Evolutionary conservation across 2,113 vertebrate species (phyloP).

Genomic region (Sinocyclocheilus anshuiensis): DNA sequence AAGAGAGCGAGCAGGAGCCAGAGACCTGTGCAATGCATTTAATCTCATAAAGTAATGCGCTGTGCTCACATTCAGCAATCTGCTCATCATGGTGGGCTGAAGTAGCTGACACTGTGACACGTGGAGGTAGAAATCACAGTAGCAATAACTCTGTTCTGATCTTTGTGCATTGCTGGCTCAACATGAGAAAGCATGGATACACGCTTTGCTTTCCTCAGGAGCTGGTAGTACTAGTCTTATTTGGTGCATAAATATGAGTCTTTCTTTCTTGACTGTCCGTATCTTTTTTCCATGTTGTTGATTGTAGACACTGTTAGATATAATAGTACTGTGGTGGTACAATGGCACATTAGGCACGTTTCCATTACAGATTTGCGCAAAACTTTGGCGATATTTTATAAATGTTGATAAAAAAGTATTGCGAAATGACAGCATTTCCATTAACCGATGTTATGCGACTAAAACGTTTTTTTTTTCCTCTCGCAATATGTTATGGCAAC

Average conservation of each 20-base stretch:
- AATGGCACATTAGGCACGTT: background rate
- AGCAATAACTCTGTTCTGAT: slow-evolving; percentile 12
- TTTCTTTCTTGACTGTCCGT: background rate
- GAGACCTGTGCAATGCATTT: slow-evolving; percentile 16
- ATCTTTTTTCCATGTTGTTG: slow-evolving; percentile 1
- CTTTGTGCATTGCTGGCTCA: slow-evolving; percentile 21
- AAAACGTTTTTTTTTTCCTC: too few species aligned
- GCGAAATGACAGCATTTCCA: too few species aligned
- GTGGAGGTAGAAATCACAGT: slow-evolving; percentile 47
- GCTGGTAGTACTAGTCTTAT: background rate
- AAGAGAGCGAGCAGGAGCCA: slow-evolving; percentile 8
- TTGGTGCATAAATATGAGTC: background rate
- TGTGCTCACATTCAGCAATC: slow-evolving; percentile 45
- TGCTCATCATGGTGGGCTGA: slow-evolving; percentile 44
- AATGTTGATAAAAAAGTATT: too few species aligned
- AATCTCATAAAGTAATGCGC: slow-evolving; percentile 41
- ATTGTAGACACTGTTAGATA: background rate
- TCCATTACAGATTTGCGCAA: too few species aligned
- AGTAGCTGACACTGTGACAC: slow-evolving; percentile 49
- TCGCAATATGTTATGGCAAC: too few species aligned
- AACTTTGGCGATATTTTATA: too few species aligned
- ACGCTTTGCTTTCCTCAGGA: background rate
- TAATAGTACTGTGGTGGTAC: background rate
- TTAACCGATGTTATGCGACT: too few species aligned
- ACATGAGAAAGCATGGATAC: slow-evolving; percentile 18